Percentiles rank a stretch among this genome's conserved stretches.
Evolutionary conservation across 2,797 vertebrate species (phyloP).

Genomic region (Pygocentrus nattereri): DNA sequence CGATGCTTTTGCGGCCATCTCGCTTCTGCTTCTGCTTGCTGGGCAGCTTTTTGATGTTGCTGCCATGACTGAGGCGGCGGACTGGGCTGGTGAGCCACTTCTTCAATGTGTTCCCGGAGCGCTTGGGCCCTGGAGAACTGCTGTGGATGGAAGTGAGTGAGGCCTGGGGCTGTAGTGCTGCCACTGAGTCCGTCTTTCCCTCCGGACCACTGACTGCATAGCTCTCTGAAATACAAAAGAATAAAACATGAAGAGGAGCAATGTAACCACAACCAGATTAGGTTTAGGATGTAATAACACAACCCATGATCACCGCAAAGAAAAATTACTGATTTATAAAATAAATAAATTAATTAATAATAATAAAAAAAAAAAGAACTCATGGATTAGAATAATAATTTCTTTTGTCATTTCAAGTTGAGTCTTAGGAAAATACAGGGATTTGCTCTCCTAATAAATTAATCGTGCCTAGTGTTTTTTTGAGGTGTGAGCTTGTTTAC

Average conservation of each 20-base stretch:
- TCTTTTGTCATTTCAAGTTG: neutral
- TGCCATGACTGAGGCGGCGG: conserved; percentile 86
- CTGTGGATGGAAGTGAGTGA: conserved; percentile 85
- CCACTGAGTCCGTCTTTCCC: conserved; percentile 86
- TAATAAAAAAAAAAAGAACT: neutral
- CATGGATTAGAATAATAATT: neutral
- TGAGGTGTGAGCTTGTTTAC: neutral
- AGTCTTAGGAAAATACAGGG: neutral
- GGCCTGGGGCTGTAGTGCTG: conserved; percentile 83
- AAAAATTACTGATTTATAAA: too few species aligned
- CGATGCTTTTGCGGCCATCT: conserved; percentile 84
- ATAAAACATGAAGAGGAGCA: neutral
- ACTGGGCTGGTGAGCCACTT: conserved; percentile 89
- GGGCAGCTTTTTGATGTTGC: conserved; percentile 82
- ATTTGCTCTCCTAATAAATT: neutral
- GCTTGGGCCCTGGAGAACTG: conserved; percentile 86
- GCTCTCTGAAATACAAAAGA: conserved; percentile 68
- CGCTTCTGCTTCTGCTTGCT: conserved; percentile 82
- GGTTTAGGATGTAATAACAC: neutral
- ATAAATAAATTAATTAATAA: too few species aligned
- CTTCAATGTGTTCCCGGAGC: conserved; percentile 87
- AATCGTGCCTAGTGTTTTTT: neutral
- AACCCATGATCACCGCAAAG: neutral
- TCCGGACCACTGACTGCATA: conserved; percentile 82
- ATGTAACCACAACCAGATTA: neutral